These are phyloP conservation scores for Sinonovacula constricta DNA, from an alignment of 1,140 invertebrate genomes.

Conservation along the genomic window DNA sequence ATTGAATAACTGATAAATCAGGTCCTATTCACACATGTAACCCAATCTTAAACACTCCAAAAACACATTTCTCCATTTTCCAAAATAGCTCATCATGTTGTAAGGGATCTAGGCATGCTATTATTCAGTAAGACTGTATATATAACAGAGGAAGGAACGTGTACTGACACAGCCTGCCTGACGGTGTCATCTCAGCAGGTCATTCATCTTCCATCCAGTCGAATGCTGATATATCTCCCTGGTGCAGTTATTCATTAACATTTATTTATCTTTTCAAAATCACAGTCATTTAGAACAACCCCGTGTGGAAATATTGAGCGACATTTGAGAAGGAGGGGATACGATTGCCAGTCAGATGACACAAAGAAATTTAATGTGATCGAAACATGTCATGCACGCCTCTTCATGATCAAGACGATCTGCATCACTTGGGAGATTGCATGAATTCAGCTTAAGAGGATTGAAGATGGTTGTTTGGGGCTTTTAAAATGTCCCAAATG, in stretches of 20 bases:
- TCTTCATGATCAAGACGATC: not conserved
- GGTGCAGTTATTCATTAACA: not conserved
- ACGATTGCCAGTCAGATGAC: not conserved
- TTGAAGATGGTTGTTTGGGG: conserved; percentile 43
- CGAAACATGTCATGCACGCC: not conserved
- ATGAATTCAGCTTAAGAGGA: conserved; percentile 38
- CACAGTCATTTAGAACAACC: not conserved
- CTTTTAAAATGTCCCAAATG: no score
- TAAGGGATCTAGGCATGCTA: not conserved
- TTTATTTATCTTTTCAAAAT: not conserved
- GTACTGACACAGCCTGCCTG: no score
- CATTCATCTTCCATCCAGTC: no score
- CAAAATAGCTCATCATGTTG: not conserved
- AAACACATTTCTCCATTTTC: not conserved
- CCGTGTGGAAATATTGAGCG: not conserved
- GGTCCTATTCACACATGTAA: not conserved
- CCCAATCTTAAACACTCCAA: not conserved
- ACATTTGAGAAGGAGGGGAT: not conserved
- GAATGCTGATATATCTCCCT: not conserved
- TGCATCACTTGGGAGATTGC: not conserved
- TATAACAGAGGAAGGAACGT: no score
- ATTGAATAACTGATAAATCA: not conserved
- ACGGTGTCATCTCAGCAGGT: no score
- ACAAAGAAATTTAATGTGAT: not conserved
- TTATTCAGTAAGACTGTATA: no score